Percentiles rank a stretch among this genome's conserved stretches.
Evolutionary conservation across 2,888 invertebrate species (phyloP).

Genomic region (Nomada hirtipes): DNA sequence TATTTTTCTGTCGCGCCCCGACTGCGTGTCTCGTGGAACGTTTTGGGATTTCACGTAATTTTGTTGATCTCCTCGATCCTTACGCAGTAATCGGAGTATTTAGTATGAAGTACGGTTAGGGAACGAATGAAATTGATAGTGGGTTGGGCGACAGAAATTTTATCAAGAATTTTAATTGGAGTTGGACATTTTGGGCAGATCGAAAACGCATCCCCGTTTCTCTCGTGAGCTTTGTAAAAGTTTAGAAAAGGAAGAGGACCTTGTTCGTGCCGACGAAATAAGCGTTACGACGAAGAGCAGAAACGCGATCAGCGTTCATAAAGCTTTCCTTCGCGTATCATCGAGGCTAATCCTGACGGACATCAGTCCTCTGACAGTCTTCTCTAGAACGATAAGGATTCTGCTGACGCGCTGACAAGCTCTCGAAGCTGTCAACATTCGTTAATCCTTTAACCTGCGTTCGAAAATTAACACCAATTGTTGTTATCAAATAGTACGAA

Average conservation of each 20-base stretch:
- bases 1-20: neutral
- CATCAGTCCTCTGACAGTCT: slow-evolving; percentile 26
- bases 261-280: too few relatives aligned
- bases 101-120: too few relatives aligned
- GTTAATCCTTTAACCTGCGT: neutral
- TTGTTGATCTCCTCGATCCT: too few relatives aligned
- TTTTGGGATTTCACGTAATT: neutral
- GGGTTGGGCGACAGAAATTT: too few relatives aligned
- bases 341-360: slow-evolving; percentile 18
- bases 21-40: neutral
- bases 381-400: slow-evolving; percentile 25
- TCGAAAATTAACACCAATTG: neutral
- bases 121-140: too few relatives aligned
- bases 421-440: slow-evolving; percentile 9
- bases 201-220: too few relatives aligned
- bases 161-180: too few relatives aligned
- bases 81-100: too few relatives aligned
- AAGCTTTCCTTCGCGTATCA: slow-evolving; percentile 5
- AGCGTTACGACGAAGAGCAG: neutral
- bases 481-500: too few relatives aligned
- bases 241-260: too few relatives aligned
- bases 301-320: neutral
- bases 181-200: too few relatives aligned
- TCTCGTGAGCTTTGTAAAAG: too few relatives aligned
- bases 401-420: slow-evolving; percentile 20